Base-by-base conservation (phyloP, 2,113 vertebrate genomes). In the Aegotheles bennettii region DNA sequence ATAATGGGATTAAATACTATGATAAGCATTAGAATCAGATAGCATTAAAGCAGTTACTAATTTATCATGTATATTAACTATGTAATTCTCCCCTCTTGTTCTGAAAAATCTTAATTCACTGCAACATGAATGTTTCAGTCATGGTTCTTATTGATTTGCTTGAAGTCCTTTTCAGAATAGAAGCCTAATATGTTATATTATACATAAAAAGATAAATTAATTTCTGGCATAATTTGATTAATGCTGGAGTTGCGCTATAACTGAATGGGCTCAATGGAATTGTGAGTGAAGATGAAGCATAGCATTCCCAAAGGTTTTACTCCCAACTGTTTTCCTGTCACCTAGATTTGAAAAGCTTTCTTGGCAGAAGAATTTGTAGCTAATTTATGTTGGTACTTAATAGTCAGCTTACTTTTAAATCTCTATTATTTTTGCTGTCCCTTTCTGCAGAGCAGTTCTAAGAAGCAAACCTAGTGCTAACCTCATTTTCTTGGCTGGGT, bases 321-420 rank as follows among this genome's bases (percentile, higher is more conserved):
- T 88, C n/a, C 35, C 28, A 67, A 7, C 47, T 75, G 16, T 93
- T 92, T 97, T 89, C 13, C 36, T 93, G 67, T 96, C 95, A 88
- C 47, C 57, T 73, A 81, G 21, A 87, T 87, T 59, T 81, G 57
- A 76, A 95, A 89, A 87, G 48, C 60, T 92, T 87, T 91, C 53
- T 57, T 96, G 59, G 77, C 45, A 76, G 67, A 91, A 60, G 56
- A 89, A 68, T 92, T 91, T 40, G 13, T 81, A 75, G 51, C 56
- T 84, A 89, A 91, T 93, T 94, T 83, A 64, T 74, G 20, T 74
- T 90, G 38, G 42, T 81, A 20, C 53, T 95, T 87, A 90, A n/a
- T 77, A 91, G 59, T 47, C 65, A 69, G 43, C 29, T 93, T 92
- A 69, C 71, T 89, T 89, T 89, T 11, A 96, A 95, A 65, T 43